Conservation (phyloP, 2,113 vertebrate genomes). For the Gymnarchus niloticus region DNA sequence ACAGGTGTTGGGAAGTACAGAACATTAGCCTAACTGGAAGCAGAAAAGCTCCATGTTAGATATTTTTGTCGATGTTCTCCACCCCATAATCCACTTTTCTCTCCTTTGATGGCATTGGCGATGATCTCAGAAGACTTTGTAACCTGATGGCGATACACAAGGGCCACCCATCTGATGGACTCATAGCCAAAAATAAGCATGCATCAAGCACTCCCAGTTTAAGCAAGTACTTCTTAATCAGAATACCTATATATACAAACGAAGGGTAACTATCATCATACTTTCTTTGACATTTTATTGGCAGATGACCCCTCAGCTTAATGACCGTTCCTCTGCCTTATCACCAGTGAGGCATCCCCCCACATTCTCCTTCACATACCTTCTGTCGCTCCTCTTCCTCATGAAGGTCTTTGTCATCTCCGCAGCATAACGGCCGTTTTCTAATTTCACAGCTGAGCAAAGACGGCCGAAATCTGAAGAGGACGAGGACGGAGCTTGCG, state of each 20-base stretch:
- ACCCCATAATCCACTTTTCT: neutral
- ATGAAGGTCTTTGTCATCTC: neutral
- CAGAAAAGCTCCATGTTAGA: neutral
- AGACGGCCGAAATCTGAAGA: neutral
- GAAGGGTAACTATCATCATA: neutral
- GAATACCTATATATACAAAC: neutral
- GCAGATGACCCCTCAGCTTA: neutral
- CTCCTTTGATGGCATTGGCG: neutral
- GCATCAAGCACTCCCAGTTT: neutral
- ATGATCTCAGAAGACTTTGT: neutral
- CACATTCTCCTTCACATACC: neutral
- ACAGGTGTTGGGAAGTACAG: neutral
- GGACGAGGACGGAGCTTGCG: neutral
- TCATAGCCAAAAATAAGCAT: neutral
- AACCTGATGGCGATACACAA: neutral
- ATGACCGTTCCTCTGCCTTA: neutral
- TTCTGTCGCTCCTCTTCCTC: neutral
- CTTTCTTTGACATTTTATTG: neutral
- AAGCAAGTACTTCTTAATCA: neutral
- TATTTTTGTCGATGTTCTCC: neutral
- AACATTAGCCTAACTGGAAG: neutral
- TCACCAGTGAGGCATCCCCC: neutral
- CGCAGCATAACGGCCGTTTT: neutral
- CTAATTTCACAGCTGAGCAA: conserved; percentile 18
- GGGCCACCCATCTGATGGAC: neutral